phyloP scores from a whole-genome alignment of 2,888 invertebrate genomes.

The Steinernema hermaphroditum region DNA sequence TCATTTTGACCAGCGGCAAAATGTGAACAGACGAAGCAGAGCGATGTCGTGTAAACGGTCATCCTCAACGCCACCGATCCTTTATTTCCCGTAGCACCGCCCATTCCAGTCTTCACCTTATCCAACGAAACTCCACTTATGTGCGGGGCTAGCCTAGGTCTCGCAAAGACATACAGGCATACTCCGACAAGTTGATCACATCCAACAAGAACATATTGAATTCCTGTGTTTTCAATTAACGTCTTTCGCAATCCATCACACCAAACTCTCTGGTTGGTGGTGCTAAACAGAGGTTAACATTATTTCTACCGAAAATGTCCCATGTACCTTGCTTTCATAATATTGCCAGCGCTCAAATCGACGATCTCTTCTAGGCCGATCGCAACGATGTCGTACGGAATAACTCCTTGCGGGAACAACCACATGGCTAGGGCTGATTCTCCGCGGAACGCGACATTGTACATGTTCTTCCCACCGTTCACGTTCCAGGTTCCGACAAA shows the following conservation, averaged over 20 bases:
- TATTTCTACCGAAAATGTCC: no score
- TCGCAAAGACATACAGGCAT: conserved; percentile 89
- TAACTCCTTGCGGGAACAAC: conserved; percentile 57
- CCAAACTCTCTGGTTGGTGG: conserved; percentile 91
- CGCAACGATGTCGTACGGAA: conserved; percentile 81
- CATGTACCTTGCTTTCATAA: conserved; percentile 88
- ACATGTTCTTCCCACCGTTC: conserved; percentile 97
- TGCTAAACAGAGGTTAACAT: conserved; percentile 73
- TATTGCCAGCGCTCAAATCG: conserved; percentile 95
- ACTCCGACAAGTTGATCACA: conserved; percentile 74
- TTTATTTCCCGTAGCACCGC: conserved; percentile 82
- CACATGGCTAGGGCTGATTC: conserved; percentile 70
- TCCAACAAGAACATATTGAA: conserved; percentile 48
- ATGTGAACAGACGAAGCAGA: conserved; percentile 97
- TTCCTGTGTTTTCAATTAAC: conserved; percentile 46
- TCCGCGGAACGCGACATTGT: conserved; percentile 78
- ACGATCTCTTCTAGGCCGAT: conserved; percentile 99
- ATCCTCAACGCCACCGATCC: conserved; percentile 70
- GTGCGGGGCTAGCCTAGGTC: conserved; percentile 83
- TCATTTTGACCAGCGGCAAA: conserved; percentile 98
- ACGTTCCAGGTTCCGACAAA: conserved; percentile 97
- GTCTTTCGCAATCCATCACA: conserved; percentile 86
- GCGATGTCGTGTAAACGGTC: conserved; percentile 81
- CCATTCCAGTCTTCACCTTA: conserved; percentile 91
- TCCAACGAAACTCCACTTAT: conserved; percentile 71